Conservation (phyloP, 2,797 vertebrate genomes). For the Sebastes alutus region DNA sequence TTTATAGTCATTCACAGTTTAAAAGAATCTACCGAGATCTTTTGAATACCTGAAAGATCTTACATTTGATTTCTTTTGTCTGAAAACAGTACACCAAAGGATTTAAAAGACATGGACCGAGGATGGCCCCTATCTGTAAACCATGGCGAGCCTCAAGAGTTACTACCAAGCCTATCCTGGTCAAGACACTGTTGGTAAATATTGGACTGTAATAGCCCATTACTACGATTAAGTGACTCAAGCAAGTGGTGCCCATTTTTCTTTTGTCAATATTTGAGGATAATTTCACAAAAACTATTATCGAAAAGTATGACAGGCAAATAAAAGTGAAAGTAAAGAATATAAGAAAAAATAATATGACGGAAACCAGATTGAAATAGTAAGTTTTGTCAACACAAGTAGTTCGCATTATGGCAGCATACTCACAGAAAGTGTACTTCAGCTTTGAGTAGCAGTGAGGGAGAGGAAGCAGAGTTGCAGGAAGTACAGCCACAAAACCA, state of each 20-base stretch:
- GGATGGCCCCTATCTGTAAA: neutral
- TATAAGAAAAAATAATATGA: neutral
- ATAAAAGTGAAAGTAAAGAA: conserved; percentile 25
- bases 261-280: conserved; percentile 3
- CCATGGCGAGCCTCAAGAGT: conserved; percentile 1
- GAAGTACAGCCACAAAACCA: neutral
- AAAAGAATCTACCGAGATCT: neutral
- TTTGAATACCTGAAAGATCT: neutral
- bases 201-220: conserved; percentile 3
- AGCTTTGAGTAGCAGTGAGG: conserved; percentile 2
- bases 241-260: conserved; percentile 32
- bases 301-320: conserved; percentile 23
- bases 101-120: conserved; percentile 34
- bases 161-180: conserved; percentile 22
- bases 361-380: conserved; percentile 12
- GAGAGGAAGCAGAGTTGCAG: neutral
- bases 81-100: conserved; percentile 42
- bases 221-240: conserved; percentile 43
- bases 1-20: neutral
- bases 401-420: neutral
- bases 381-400: conserved; percentile 4
- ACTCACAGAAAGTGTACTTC: conserved; percentile 35
- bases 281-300: conserved; percentile 14
- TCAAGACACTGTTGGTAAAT: conserved; percentile 9
- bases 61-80: conserved; percentile 38